Evolutionary conservation across 2,113 vertebrate species (phyloP).

Genomic region (Himantopus leucocephalus): DNA sequence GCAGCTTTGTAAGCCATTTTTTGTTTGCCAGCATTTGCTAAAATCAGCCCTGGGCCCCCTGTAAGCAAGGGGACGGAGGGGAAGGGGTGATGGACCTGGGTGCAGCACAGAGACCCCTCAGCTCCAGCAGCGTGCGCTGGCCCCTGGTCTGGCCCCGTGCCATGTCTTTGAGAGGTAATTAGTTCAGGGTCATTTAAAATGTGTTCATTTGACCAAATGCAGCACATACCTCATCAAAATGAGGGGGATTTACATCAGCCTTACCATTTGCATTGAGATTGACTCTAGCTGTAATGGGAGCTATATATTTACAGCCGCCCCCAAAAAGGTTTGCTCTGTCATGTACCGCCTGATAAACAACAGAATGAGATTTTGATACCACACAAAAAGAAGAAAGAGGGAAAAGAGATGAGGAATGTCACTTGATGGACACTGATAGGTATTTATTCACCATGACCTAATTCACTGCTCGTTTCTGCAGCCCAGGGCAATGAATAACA

Average conservation of each 20-base stretch:
- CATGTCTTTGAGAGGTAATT: not conserved
- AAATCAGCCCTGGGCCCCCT: not conserved
- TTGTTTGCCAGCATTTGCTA: not conserved
- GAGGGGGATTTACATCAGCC: conserved; percentile 13
- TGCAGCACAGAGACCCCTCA: not conserved
- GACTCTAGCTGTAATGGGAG: not conserved
- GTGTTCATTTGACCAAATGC: not conserved
- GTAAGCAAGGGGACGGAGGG: not conserved
- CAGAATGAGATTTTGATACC: conserved; percentile 45
- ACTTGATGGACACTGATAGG: conserved; percentile 53
- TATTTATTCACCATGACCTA: conserved; percentile 63
- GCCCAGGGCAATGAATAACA: conserved; percentile 61
- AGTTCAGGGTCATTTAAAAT: conserved; percentile 25
- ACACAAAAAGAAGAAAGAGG: not conserved
- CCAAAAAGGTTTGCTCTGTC: conserved; percentile 37
- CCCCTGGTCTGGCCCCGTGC: not conserved
- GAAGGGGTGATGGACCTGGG: not conserved
- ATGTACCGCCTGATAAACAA: conserved; percentile 23
- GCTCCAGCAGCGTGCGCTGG: not conserved
- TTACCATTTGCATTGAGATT: not conserved
- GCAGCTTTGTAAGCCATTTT: not conserved
- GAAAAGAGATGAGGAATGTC: conserved; percentile 44
- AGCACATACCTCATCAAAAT: not conserved
- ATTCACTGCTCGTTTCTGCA: conserved; percentile 36
- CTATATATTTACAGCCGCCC: not conserved